phyloP scores from a whole-genome alignment of 2,888 invertebrate genomes.

The Tridacna gigas region DNA sequence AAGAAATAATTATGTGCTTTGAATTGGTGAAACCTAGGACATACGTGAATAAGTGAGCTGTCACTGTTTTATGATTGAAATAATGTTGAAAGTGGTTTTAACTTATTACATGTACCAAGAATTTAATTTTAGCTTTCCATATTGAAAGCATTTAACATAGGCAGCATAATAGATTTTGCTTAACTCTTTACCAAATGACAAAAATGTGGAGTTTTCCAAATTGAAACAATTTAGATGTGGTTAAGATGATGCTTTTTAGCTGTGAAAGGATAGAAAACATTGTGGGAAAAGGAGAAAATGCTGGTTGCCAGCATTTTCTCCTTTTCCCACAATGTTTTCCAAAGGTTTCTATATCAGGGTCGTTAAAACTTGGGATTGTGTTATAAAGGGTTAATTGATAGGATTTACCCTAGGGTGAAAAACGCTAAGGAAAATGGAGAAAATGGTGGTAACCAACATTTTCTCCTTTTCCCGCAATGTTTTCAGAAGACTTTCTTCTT shows the following conservation, averaged over 20 bases:
- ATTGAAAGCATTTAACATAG: too few species aligned
- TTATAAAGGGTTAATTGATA: not conserved
- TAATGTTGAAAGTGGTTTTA: too few species aligned
- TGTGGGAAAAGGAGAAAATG: not conserved
- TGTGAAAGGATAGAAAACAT: not conserved
- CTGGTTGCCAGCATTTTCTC: not conserved
- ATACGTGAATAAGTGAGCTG: too few species aligned
- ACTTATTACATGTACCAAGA: too few species aligned
- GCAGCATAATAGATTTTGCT: not conserved
- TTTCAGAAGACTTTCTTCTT: not conserved
- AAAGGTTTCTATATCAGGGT: not conserved
- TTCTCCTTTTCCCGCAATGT: not conserved
- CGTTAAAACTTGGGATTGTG: not conserved
- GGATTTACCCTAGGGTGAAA: not conserved
- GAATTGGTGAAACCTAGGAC: too few species aligned
- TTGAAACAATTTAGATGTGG: not conserved
- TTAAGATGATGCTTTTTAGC: not conserved
- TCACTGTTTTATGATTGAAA: too few species aligned
- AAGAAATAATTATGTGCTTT: too few species aligned
- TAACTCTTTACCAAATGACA: not conserved
- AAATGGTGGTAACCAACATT: not conserved
- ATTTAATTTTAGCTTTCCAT: too few species aligned
- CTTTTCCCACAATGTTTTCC: not conserved
- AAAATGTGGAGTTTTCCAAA: not conserved
- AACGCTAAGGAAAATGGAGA: not conserved